Conservation (phyloP, 2,888 invertebrate species). For the Parnassius glacialis region DNA sequence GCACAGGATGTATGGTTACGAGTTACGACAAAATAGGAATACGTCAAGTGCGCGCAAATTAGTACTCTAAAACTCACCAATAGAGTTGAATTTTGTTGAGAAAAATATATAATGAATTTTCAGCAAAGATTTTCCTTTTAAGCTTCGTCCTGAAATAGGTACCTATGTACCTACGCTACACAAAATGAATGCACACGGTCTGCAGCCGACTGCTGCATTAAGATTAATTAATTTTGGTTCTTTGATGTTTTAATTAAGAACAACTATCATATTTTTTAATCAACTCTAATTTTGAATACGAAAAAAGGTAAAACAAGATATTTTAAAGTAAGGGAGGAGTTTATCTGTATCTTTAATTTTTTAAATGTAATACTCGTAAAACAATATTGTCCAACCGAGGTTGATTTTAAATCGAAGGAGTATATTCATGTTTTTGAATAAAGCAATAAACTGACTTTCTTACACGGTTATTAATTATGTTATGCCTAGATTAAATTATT, state of each 20-base stretch:
- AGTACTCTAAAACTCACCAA: slow-evolving; percentile 33
- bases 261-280: slow-evolving; percentile 18
- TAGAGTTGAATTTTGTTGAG: slow-evolving; percentile 39
- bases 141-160: slow-evolving; percentile 60
- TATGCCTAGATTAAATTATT: slow-evolving; percentile 25
- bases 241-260: slow-evolving; percentile 66
- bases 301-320: too few relatives aligned
- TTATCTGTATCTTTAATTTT: too few relatives aligned
- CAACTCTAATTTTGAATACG: too few relatives aligned
- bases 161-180: slow-evolving; percentile 46
- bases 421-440: too few relatives aligned
- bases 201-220: slow-evolving; percentile 53
- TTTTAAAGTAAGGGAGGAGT: too few relatives aligned
- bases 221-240: slow-evolving; percentile 59
- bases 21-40: slow-evolving; percentile 41
- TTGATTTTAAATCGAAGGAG: too few relatives aligned
- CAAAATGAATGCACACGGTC: slow-evolving; percentile 58
- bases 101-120: slow-evolving; percentile 33
- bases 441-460: too few relatives aligned
- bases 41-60: slow-evolving; percentile 38
- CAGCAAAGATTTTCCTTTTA: slow-evolving; percentile 61
- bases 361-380: too few relatives aligned
- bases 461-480: too few relatives aligned
- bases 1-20: slow-evolving; percentile 50
- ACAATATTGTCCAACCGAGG: too few relatives aligned